Evolutionary conservation across 2,113 vertebrate genomes (phyloP).

Genomic region (Pygoscelis antarcticus): DNA sequence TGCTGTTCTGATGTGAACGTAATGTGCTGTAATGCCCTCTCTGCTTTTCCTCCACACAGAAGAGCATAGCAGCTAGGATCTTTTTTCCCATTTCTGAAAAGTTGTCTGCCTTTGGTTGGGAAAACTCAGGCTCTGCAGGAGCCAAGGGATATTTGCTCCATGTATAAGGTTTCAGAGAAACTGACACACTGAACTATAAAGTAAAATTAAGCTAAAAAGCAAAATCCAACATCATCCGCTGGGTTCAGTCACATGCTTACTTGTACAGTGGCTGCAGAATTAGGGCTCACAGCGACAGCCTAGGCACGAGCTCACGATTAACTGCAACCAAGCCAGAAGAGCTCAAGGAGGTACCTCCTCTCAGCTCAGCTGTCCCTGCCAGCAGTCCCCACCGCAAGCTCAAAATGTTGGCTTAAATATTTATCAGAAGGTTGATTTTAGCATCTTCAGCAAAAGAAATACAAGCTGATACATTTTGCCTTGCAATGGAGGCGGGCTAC

Average conservation of each 20-base stretch:
- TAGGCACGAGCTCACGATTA: background rate
- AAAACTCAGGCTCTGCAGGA: background rate
- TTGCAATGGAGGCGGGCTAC: background rate
- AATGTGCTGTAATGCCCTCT: rapidly evolving
- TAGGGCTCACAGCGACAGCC: background rate
- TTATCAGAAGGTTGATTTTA: background rate
- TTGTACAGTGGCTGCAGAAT: background rate
- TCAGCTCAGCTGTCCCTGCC: background rate
- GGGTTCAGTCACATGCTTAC: background rate
- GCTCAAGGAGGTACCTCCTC: background rate
- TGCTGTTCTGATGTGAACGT: background rate
- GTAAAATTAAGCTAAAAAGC: background rate
- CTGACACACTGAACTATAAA: background rate
- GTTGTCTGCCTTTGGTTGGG: background rate
- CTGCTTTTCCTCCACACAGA: background rate
- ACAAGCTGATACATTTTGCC: background rate
- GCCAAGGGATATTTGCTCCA: background rate
- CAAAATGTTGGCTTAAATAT: background rate
- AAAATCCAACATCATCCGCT: background rate
- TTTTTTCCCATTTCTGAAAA: background rate
- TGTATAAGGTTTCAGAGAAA: background rate
- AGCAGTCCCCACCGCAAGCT: background rate
- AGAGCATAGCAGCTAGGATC: background rate
- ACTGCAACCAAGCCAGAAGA: background rate
- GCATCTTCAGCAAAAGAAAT: background rate